Base-by-base conservation (phyloP, 2,888 invertebrate species). In the Heliconius hortense region DNA sequence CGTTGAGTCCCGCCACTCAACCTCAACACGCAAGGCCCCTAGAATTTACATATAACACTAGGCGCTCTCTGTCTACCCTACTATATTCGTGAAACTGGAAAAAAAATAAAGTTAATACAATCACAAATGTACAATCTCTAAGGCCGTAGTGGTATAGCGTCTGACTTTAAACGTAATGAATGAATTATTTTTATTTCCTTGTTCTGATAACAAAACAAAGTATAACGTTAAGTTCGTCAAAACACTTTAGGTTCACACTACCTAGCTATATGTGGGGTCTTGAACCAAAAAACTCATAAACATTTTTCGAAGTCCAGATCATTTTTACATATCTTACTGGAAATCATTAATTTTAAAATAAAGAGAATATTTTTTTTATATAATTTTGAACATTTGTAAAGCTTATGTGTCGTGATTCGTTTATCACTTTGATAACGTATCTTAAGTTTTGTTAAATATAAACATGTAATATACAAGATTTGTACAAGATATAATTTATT, bases 341-440 rank as follows among this genome's bases (percentile, higher is more conserved):
- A 24, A 13, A 59, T 26, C 26, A 18, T 26, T 26, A n/a, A 3
- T 39, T 53, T 43, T 26, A 66, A 39, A 13, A 24, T 39, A 39
- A 64, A 24, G 24, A 64, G 1, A 24, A 21, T 5, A 26, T n/a
- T 31, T 31, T n/a, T 31, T 31, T 26, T 18, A 7, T 59, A 26
- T 64, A 28, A 59, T 39, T 18, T 26, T 8, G 10, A 59, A 39
- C 24, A 21, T 68, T 67, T 0, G 3, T 60, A 59, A 60, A 71
- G 43, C 39, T 60, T 56, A 56, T 60, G 26, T 70, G 70, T 59
- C 15, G 15, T 26, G 15, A 60, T 26, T 26, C 11, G 15, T 59
- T 71, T 71, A 68, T 63, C 48, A 59, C 53, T 70, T 43, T 72
- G 71, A 71, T 71, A 71, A 59, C 39, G 2, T 71, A 71, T 71